Evolutionary conservation across 92 coral and sea anemone species (phyloP), one percentile per base, ranked within the genome.

Genomic region (Paramuricea clavata): DNA sequence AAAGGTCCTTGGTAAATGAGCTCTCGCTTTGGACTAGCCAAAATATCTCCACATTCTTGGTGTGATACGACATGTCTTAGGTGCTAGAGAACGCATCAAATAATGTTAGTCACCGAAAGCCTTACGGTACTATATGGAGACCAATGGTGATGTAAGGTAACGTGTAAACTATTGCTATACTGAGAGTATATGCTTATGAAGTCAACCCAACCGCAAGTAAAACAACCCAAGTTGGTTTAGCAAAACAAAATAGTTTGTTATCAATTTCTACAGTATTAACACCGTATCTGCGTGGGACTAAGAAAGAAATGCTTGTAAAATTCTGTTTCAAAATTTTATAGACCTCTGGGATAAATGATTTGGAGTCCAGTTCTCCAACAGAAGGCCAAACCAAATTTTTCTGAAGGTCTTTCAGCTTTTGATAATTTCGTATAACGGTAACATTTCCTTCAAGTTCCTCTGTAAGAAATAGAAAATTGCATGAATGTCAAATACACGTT

Each of bases 371-470:
- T 86, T 97, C 99, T 19, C 93, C 90, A 39, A 97, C 93, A 2
- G 98, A 87, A 3, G 99, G 99, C 99, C 99, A 97, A 47, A 94
- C 94, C 44, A 97, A 93, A 49, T 91, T 93, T 74, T 95, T 94
- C 88, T 97, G 98, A 12, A 97, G 93, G 22, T 97, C 99, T 86
- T 94, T 94, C 27, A 97, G 83, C 76, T 94, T 85, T 83, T 94
- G 96, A 76, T 89, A 92, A 87, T 97, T 97, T 60, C 98, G 95
- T 57, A 91, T 83, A 56, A 95, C 95, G 85, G 95, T 94, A 10
- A 97, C 97, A 81, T 97, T 97, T 6, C 97, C 92, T 70, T 97
- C 99, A 57, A 97, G 90, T 81, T 97, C 97, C 98, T 97, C 99
- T 97, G 95, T 21, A 80, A 77, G 35, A 6, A 50, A 34, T 25